phyloP scores from a whole-genome alignment of 2,113 vertebrate genomes.

The Cervus canadensis region DNA sequence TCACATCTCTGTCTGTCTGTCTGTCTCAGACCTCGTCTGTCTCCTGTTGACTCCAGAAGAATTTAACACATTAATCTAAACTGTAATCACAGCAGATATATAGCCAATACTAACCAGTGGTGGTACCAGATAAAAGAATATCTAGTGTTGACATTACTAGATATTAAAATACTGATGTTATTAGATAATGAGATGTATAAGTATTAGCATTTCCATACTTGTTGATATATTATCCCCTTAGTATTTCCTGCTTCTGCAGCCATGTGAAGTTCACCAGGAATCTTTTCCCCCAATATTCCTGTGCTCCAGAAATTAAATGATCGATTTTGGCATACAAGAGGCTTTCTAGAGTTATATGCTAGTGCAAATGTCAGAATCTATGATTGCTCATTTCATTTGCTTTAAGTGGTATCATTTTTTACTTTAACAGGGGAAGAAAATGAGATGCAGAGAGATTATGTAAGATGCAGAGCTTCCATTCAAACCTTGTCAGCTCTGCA shows the following conservation, averaged over 20 bases:
- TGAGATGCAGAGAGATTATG: not conserved
- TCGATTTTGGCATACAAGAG: not conserved
- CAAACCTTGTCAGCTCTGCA: not conserved
- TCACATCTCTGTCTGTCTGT: not conserved
- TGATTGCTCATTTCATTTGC: not conserved
- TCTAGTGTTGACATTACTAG: not conserved
- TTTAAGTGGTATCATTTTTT: not conserved
- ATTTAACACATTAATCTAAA: not conserved
- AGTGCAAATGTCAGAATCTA: not conserved
- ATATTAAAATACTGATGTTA: not conserved
- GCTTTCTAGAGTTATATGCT: not conserved
- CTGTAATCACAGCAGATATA: not conserved
- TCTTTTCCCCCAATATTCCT: fast-evolving
- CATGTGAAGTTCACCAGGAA: not conserved
- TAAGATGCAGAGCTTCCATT: not conserved
- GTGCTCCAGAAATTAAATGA: not conserved
- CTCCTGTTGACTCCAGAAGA: not conserved
- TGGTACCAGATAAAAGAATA: not conserved
- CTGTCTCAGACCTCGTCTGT: not conserved
- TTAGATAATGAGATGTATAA: not conserved
- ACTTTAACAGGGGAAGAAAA: not conserved
- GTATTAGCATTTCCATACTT: not conserved
- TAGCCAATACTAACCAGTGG: not conserved
- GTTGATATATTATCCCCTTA: not conserved
- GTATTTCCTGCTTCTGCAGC: not conserved